These are phyloP conservation scores for Thomomys bottae DNA, from an alignment of 2,113 vertebrate genomes.

Conservation along the genomic window DNA sequence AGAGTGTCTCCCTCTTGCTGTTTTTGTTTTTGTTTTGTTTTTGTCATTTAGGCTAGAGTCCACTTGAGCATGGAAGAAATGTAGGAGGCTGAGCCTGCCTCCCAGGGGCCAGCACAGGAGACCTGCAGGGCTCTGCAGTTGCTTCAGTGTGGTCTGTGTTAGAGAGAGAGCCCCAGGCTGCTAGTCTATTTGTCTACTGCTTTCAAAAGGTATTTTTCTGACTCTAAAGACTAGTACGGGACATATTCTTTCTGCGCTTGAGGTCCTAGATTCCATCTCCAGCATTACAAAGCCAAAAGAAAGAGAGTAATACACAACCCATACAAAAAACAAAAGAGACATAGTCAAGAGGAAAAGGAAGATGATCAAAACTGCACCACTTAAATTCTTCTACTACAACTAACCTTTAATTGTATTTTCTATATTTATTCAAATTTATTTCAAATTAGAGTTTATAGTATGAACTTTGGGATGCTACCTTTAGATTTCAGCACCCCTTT, in stretches of 20 bases:
- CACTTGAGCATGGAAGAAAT: background rate
- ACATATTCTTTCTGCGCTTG: no score
- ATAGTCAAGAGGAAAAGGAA: background rate
- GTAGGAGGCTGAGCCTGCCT: background rate
- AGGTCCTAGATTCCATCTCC: background rate
- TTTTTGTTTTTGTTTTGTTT: background rate
- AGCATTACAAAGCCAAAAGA: background rate
- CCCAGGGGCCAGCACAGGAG: fast-evolving
- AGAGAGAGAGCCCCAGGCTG: background rate
- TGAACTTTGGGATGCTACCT: background rate
- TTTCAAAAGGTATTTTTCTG: slow-evolving; percentile 27
- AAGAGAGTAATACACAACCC: background rate
- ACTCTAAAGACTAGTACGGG: background rate
- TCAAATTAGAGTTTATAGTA: background rate
- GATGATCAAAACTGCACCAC: background rate
- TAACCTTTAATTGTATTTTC: background rate
- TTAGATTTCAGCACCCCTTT: background rate
- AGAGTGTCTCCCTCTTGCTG: background rate
- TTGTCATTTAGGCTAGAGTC: background rate
- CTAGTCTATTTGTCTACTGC: background rate
- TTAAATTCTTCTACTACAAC: background rate
- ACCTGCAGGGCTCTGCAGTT: background rate
- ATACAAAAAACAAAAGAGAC: background rate
- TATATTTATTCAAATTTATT: slow-evolving; percentile 2
- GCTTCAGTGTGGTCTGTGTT: background rate